These are phyloP conservation scores for Takifugu rubripes DNA, from an alignment of 2,797 vertebrate genomes.

Conservation along the genomic window DNA sequence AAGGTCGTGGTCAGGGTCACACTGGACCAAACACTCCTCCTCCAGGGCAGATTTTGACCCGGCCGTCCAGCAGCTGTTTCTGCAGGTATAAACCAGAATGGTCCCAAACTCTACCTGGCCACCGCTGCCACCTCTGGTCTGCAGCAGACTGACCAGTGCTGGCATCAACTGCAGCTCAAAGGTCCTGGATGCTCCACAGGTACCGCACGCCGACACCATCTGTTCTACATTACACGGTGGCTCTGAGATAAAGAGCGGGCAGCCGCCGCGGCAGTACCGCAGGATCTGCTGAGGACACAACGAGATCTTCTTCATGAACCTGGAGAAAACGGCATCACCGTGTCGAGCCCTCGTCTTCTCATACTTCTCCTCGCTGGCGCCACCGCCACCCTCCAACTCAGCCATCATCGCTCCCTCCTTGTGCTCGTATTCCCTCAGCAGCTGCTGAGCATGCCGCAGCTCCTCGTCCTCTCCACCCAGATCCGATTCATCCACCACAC, in stretches of 20 bases:
- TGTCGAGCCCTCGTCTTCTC: constrained; percentile 81
- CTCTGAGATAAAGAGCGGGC: constrained; percentile 78
- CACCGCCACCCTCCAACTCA: constrained; percentile 61
- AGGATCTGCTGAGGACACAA: constrained; percentile 87
- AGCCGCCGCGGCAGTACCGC: constrained; percentile 83
- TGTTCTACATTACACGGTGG: constrained; percentile 49
- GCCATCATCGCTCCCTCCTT: constrained; percentile 73
- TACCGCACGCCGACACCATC: constrained; percentile 65
- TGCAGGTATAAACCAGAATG: constrained; percentile 84
- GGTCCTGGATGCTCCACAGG: constrained; percentile 76
- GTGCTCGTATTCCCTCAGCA: constrained; percentile 85
- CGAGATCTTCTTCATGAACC: constrained; percentile 90
- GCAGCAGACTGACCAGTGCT: constrained; percentile 83
- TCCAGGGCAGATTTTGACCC: constrained; percentile 66
- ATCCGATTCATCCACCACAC: constrained; percentile 84
- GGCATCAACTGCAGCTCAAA: constrained; percentile 97
- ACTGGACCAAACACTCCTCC: constrained; percentile 84
- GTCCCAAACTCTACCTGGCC: constrained; percentile 87
- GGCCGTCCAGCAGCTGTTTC: constrained; percentile 84
- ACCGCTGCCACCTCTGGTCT: constrained; percentile 37
- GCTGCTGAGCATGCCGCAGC: constrained; percentile 73
- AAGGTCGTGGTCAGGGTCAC: constrained; percentile 87
- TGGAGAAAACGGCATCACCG: constrained; percentile 80
- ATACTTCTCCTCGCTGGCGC: constrained; percentile 79
- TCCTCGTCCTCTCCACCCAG: constrained; percentile 50